A percentile compares a stretch with the other conserved stretches of the same genome.
Conservation (phyloP, 2,797 vertebrate species). For the Hipposideros larvatus region DNA sequence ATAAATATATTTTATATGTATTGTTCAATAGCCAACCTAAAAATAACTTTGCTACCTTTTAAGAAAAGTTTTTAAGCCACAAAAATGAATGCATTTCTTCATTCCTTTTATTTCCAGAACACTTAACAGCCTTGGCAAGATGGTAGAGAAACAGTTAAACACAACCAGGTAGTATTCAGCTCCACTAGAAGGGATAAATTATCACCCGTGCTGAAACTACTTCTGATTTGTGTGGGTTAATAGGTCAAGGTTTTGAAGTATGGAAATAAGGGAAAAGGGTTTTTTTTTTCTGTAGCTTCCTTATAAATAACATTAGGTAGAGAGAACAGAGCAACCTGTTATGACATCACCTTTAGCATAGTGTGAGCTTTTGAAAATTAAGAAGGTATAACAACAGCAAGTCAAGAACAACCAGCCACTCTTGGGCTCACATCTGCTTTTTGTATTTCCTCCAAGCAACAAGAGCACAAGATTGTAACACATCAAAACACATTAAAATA, state of each 20-base stretch:
- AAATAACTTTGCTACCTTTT: conserved; percentile 40
- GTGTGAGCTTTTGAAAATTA: conserved; percentile 47
- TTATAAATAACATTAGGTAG: conserved; percentile 39
- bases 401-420: conserved; percentile 27
- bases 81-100: conserved; percentile 49
- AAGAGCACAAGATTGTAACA: conserved; percentile 54
- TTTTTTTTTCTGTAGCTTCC: conserved; percentile 41
- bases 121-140: conserved; percentile 52
- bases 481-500: conserved; percentile 54
- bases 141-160: conserved; percentile 2
- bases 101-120: conserved; percentile 58
- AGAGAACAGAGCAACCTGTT: not conserved
- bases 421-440: conserved; percentile 51
- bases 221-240: conserved; percentile 44
- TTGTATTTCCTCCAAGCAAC: conserved; percentile 67
- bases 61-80: not conserved
- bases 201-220: conserved; percentile 38
- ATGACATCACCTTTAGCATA: not conserved
- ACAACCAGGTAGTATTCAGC: conserved; percentile 14
- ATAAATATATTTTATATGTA: conserved; percentile 35
- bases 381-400: not conserved
- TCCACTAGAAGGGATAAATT: conserved; percentile 54
- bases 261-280: conserved; percentile 2
- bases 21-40: conserved; percentile 50
- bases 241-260: conserved; percentile 46